These are phyloP conservation scores for Ichneumoninae sp. DNA, from an alignment of 2,888 invertebrate genomes.

Conservation along the genomic window DNA sequence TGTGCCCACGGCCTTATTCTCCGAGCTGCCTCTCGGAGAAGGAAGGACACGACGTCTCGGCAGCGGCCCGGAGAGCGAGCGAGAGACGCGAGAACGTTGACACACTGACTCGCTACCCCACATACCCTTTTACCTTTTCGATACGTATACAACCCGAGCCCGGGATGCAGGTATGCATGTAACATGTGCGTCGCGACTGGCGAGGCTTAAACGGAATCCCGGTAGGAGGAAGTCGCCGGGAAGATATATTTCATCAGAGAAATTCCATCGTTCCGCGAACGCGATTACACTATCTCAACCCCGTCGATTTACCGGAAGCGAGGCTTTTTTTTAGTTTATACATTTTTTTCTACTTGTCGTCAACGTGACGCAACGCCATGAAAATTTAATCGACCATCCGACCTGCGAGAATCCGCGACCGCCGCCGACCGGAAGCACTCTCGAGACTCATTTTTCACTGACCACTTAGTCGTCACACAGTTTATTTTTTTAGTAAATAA, in stretches of 20 bases:
- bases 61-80: constrained; percentile 76
- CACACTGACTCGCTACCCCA: constrained; percentile 85
- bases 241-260: constrained; percentile 46
- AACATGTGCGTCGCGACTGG: background rate
- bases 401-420: background rate
- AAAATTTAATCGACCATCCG: background rate
- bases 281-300: background rate
- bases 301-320: background rate
- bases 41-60: constrained; percentile 60
- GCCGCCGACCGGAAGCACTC: constrained; percentile 38
- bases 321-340: background rate
- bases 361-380: background rate
- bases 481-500: background rate
- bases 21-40: constrained; percentile 65
- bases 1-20: constrained; percentile 81
- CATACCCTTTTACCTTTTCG: constrained; percentile 84
- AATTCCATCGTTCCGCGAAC: constrained; percentile 31
- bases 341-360: background rate
- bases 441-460: constrained; percentile 39
- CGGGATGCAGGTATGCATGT: constrained; percentile 3
- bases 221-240: constrained; percentile 22
- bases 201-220: constrained; percentile 24
- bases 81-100: constrained; percentile 82
- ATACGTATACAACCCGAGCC: constrained; percentile 55
- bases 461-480: constrained; percentile 51